Evolutionary conservation across 2,888 invertebrate species (phyloP).

Genomic region (Pseudoips prasinana): DNA sequence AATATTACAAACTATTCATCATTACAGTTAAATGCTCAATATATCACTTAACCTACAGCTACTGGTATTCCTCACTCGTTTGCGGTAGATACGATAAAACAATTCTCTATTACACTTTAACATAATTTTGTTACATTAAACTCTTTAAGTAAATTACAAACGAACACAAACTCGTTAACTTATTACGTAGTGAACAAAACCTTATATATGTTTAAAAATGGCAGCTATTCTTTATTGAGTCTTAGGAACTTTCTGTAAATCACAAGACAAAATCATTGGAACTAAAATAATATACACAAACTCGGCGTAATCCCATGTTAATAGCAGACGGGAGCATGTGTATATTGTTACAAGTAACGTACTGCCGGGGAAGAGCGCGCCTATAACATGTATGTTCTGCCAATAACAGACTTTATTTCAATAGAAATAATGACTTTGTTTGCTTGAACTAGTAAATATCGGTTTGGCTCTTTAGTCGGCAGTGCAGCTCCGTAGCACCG

Average conservation of each 20-base stretch:
- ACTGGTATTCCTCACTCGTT: slow-evolving; percentile 24
- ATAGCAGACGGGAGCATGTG: slow-evolving; percentile 24
- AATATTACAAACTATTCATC: slow-evolving; percentile 24
- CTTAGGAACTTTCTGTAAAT: slow-evolving; percentile 76
- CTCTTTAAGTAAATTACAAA: slow-evolving; percentile 39
- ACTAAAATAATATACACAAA: slow-evolving; percentile 15
- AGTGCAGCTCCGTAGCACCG: no score
- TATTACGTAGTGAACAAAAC: slow-evolving; percentile 46
- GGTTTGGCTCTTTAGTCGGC: no score
- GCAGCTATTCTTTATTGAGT: slow-evolving; percentile 68
- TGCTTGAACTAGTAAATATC: no score
- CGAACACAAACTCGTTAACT: slow-evolving; percentile 50
- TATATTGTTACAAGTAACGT: slow-evolving; percentile 24
- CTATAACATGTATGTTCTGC: no score
- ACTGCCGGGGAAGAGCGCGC: no score
- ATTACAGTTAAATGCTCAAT: slow-evolving; percentile 41
- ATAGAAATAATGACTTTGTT: no score
- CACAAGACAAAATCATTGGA: slow-evolving; percentile 44
- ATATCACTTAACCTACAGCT: slow-evolving; percentile 42
- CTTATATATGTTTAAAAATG: slow-evolving; percentile 52
- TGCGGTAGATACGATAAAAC: slow-evolving; percentile 17
- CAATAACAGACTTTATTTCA: no score
- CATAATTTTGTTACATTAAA: slow-evolving; percentile 34
- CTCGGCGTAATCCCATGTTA: slow-evolving; percentile 11
- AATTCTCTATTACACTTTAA: slow-evolving; percentile 18